phyloP scores from a whole-genome alignment of 2,888 invertebrate species.

The Morpho achilles region DNA sequence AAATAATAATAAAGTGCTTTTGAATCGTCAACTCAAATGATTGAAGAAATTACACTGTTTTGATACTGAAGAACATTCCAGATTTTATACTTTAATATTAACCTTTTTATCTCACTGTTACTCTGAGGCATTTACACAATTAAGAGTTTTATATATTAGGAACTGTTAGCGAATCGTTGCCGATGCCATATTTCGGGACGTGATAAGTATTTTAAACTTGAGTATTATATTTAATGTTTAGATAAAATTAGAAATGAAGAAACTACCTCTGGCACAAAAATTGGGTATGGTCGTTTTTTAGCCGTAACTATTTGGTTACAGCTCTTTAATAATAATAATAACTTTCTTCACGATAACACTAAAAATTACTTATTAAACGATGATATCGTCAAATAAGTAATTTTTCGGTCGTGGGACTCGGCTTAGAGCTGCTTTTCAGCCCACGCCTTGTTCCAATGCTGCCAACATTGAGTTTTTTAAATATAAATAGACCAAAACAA shows the following conservation, averaged over 20 bases:
- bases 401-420: no score
- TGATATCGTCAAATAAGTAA: no score
- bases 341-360: no score
- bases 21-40: no score
- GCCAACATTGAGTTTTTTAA: no score
- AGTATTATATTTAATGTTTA: slow-evolving; percentile 23
- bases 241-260: slow-evolving; percentile 17
- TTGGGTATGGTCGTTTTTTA: neutral
- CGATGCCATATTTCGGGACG: slow-evolving; percentile 5
- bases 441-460: no score
- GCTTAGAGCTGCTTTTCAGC: no score
- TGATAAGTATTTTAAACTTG: slow-evolving; percentile 13
- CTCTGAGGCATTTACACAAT: slow-evolving; percentile 15
- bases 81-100: neutral
- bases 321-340: no score
- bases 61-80: slow-evolving; percentile 2
- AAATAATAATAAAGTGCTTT: no score
- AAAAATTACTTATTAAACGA: no score
- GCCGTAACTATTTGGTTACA: no score
- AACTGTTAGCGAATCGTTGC: slow-evolving; percentile 6
- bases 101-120: slow-evolving; percentile 5
- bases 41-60: neutral
- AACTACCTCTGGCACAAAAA: neutral
- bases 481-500: no score
- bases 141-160: slow-evolving; percentile 14